Percentiles rank a stretch among this genome's conserved stretches.
Conservation (phyloP, 2,888 invertebrate genomes). For the Oxytorus armatus region DNA sequence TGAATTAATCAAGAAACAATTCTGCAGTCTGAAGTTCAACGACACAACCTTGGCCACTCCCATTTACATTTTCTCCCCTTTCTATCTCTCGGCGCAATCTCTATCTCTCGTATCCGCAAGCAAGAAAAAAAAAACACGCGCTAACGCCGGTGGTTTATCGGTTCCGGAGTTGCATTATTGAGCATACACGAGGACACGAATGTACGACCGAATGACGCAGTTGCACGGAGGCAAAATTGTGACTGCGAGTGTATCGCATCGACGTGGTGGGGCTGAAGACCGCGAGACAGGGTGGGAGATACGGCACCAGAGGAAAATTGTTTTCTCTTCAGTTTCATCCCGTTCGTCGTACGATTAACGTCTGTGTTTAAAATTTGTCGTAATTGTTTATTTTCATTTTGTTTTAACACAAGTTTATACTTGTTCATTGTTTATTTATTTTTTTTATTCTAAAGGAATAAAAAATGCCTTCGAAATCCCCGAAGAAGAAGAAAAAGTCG, state of each 20-base stretch:
- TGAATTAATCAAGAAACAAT: too few relatives aligned
- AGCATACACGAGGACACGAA: too few relatives aligned
- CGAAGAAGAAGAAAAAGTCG: slow-evolving; percentile 58
- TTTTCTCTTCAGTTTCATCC: slow-evolving; percentile 38
- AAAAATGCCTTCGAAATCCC: slow-evolving; percentile 43
- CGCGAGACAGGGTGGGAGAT: slow-evolving; percentile 5
- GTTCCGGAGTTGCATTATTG: too few relatives aligned
- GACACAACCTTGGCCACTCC: too few relatives aligned
- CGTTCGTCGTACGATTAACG: slow-evolving; percentile 1
- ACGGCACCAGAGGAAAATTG: slow-evolving; percentile 19
- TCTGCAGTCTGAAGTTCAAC: too few relatives aligned
- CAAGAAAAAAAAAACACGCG: not conserved
- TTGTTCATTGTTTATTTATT: not conserved
- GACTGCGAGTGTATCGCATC: too few relatives aligned
- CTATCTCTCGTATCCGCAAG: too few relatives aligned
- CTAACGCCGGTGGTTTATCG: too few relatives aligned
- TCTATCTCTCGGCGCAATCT: too few relatives aligned
- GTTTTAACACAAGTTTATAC: not conserved
- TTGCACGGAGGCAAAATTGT: too few relatives aligned
- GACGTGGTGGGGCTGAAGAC: slow-evolving; percentile 24
- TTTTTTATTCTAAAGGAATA: not conserved
- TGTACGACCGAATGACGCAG: too few relatives aligned
- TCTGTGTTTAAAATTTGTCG: not conserved
- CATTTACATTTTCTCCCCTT: too few relatives aligned
- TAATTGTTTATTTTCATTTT: not conserved